Evolutionary conservation across 2,113 vertebrate genomes (phyloP), one percentile per base, ranked within the genome.

Genomic region (Oryzias celebensis): DNA sequence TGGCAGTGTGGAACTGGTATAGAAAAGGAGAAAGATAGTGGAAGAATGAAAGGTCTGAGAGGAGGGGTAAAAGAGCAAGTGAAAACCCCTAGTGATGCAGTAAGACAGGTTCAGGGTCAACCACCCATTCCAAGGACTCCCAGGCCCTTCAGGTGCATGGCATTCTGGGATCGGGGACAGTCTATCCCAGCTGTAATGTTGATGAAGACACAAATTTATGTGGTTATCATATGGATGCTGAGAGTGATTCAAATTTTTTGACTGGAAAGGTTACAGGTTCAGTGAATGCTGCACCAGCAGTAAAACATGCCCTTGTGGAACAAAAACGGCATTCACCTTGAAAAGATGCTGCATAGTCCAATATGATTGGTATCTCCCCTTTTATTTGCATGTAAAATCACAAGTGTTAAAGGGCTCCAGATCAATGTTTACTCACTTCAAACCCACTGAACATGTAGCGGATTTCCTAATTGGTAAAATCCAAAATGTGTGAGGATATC

Each of bases 131-230:
- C 91, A 91, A 89, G 88, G 91, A 87, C 88, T 86, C 56, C 4
- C 8, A 68, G 77, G 85, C 78, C 85, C 85, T 86, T 85, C 70
- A 75, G 62, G 83, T 74, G 76, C 77, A 71, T 3, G 10, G 77
- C 31, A 68, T 88, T 81, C 70, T 68, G 67, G 82, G 76, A 81
- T 80, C 80, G 76, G 76, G 76, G 87, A 85, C 83, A 70, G 69
- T 82, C 77, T 81, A 81, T 75, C 28, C 67, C 65, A 62, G 85
- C 84, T 68, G 75, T 88, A 89, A 89, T 85, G 86, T 78, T 90
- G 89, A 90, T 87, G 87, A 87, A 82, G 81, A 65, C 84, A 77
- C 80, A 87, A 88, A 89, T 90, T 85, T 89, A 89, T 90, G 85
- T 87, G 86, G 85, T 89, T 86, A 88, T 84, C 82, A 89, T 88